Percentiles rank a stretch among this genome's conserved stretches.
phyloP scores from a whole-genome alignment of 92 coral and sea anemone genomes.

The Umimayanthus chanpuru region DNA sequence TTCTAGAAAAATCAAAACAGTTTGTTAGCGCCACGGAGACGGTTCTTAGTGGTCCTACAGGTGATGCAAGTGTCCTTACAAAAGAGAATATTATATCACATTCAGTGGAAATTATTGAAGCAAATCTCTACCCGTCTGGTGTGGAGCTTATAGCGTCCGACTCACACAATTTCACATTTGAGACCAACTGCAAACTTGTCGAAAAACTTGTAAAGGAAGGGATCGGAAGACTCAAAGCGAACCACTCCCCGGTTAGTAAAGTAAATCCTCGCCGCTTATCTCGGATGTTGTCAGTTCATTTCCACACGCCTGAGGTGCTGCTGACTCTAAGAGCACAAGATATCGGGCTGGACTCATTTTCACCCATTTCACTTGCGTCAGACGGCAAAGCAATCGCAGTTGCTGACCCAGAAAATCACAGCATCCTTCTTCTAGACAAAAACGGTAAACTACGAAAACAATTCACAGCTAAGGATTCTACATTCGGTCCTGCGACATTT shows the following conservation, averaged over 20 bases:
- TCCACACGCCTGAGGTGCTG: slow-evolving; percentile 56
- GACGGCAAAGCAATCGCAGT: slow-evolving; percentile 74
- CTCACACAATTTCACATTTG: slow-evolving; percentile 63
- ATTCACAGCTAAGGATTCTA: slow-evolving; percentile 59
- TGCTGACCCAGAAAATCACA: slow-evolving; percentile 85
- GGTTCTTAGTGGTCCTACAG: slow-evolving; percentile 2
- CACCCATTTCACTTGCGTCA: slow-evolving; percentile 85
- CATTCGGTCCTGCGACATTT: slow-evolving; percentile 70
- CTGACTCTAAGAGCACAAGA: slow-evolving; percentile 61
- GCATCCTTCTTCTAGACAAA: slow-evolving; percentile 68
- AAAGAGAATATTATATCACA: slow-evolving; percentile 46
- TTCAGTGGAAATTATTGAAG: slow-evolving; percentile 55
- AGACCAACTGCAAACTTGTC: slow-evolving; percentile 66
- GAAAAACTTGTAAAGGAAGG: slow-evolving; percentile 62
- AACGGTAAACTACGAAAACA: slow-evolving; percentile 65
- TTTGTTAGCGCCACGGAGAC: slow-evolving; percentile 8
- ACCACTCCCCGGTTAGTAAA: not conserved
- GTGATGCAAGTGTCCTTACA: not conserved
- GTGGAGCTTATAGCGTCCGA: slow-evolving; percentile 62
- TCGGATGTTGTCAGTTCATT: slow-evolving; percentile 50
- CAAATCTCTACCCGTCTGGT: slow-evolving; percentile 51
- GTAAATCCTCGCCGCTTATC: slow-evolving; percentile 41
- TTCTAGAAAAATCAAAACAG: slow-evolving; percentile 55
- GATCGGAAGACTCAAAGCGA: slow-evolving; percentile 54
- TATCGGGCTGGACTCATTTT: slow-evolving; percentile 75